A percentile compares a stretch with the other conserved stretches of the same genome.
These are phyloP conservation scores for Apostichopus japonicus DNA, from an alignment of 35 echinoderm and acorn worm species.

Conservation along the genomic window DNA sequence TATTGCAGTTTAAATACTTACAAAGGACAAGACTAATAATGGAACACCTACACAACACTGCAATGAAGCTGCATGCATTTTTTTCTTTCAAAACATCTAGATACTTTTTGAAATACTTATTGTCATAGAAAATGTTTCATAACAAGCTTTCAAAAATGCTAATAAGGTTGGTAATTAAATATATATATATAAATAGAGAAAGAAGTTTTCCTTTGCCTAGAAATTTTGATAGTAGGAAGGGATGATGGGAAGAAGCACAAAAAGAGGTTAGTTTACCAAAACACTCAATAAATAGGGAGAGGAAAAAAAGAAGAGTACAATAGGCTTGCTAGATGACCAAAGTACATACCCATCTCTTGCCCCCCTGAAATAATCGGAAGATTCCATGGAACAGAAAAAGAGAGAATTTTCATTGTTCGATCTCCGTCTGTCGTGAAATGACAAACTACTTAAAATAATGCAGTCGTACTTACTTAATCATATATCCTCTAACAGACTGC, in stretches of 20 bases:
- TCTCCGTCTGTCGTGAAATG: neutral
- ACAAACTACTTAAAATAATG: neutral
- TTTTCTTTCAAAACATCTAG: too few species aligned
- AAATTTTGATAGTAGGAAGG: neutral
- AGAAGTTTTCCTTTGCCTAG: neutral
- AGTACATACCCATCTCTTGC: conserved; percentile 39
- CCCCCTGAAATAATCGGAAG: conserved; percentile 32
- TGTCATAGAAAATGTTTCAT: too few species aligned
- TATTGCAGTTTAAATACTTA: too few species aligned
- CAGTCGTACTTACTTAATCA: neutral
- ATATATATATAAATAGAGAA: neutral
- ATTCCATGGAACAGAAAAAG: conserved; percentile 43
- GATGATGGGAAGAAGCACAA: neutral
- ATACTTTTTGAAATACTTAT: too few species aligned
- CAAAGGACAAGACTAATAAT: neutral
- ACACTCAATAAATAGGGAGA: conserved; percentile 28
- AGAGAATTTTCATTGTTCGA: conserved; percentile 23
- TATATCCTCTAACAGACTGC: too few species aligned
- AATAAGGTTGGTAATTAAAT: too few species aligned
- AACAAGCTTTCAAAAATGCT: too few species aligned
- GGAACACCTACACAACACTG: too few species aligned
- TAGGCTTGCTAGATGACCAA: conserved; percentile 15
- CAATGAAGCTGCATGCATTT: too few species aligned
- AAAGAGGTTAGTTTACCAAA: conserved; percentile 18
- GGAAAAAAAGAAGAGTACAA: neutral